A percentile compares a stretch with the other conserved stretches of the same genome.
Conservation (phyloP, 92 coral and sea anemone genomes). For the Pocillopora meandrina region DNA sequence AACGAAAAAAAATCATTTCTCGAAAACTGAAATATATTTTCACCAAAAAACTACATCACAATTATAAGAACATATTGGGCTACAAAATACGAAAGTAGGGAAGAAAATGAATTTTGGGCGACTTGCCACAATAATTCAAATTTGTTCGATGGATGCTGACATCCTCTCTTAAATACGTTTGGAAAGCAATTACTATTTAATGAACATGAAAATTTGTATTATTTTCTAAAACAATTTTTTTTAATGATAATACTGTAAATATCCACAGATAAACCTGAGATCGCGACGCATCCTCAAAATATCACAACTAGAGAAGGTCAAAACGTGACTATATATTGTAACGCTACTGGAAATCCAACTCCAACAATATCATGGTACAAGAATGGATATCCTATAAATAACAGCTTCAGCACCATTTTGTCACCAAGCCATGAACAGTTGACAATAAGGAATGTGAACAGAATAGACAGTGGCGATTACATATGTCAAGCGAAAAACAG, state of each 20-base stretch:
- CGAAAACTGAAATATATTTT: too few species aligned
- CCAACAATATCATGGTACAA: slow-evolving; percentile 51
- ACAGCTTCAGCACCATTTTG: neutral
- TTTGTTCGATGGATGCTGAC: too few species aligned
- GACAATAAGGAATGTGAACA: slow-evolving; percentile 32
- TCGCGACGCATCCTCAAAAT: too few species aligned
- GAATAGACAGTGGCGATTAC: slow-evolving; percentile 38
- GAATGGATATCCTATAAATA: neutral
- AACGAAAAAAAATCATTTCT: too few species aligned
- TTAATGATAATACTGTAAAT: neutral
- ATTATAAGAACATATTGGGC: too few species aligned
- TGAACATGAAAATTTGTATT: too few species aligned
- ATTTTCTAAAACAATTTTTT: too few species aligned
- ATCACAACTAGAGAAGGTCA: too few species aligned
- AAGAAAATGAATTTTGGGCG: too few species aligned
- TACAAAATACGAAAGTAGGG: too few species aligned
- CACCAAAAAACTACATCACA: too few species aligned
- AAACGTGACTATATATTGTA: neutral
- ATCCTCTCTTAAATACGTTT: neutral
- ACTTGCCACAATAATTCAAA: too few species aligned
- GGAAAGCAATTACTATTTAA: neutral
- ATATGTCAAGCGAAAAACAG: neutral
- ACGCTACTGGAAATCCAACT: slow-evolving; percentile 16
- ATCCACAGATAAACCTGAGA: neutral
- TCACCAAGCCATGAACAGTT: neutral